Evolutionary conservation across 2,888 invertebrate genomes (phyloP).

Genomic region (Oconnorella tubifera): DNA sequence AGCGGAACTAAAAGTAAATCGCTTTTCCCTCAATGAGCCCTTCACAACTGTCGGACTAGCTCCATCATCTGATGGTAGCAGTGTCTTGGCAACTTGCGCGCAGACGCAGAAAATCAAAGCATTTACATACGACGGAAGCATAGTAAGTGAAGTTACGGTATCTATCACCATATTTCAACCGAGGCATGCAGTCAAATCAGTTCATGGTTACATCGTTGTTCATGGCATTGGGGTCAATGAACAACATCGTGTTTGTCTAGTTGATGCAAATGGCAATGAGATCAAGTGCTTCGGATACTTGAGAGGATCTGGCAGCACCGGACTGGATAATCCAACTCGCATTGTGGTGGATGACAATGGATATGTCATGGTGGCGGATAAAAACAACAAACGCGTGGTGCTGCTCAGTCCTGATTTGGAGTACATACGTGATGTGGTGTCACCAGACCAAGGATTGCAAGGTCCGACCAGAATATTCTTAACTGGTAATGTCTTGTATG

Average conservation of each 20-base stretch:
- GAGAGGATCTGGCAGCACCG: neutral
- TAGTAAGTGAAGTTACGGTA: no score
- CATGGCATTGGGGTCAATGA: constrained; percentile 5
- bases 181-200: no score
- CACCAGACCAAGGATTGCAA: neutral
- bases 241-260: constrained; percentile 8
- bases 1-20: no score
- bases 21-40: no score
- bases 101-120: no score
- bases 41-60: no score
- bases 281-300: constrained; percentile 4
- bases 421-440: neutral
- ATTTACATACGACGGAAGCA: no score
- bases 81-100: no score
- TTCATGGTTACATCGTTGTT: constrained; percentile 6
- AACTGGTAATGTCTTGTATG: neutral
- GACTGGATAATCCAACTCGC: neutral
- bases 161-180: no score
- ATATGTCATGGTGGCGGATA: constrained; percentile 7
- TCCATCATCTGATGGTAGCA: no score
- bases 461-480: constrained; percentile 4
- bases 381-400: constrained; percentile 10
- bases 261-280: neutral
- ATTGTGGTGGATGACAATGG: neutral
- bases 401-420: neutral